Conservation (phyloP, 2,113 vertebrate genomes). For the Brevimyrus niger region DNA sequence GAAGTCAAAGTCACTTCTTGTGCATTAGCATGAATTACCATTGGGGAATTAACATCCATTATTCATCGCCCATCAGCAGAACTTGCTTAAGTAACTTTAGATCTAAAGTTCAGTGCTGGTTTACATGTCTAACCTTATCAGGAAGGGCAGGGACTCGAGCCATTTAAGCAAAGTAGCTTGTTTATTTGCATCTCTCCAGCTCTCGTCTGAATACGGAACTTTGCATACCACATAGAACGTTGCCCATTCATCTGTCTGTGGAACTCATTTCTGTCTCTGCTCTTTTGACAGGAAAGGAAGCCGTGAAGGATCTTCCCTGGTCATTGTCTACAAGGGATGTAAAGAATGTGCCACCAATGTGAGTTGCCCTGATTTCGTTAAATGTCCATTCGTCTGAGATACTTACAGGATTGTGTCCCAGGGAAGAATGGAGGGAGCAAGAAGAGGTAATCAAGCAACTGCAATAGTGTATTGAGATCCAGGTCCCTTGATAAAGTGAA, state of each 20-base stretch:
- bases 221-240: background rate
- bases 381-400: background rate
- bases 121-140: slow-evolving; percentile 2
- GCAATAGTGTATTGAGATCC: background rate
- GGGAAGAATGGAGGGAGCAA: background rate
- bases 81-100: background rate
- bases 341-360: slow-evolving; percentile 11
- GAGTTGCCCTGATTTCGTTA: slow-evolving; percentile 6
- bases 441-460: background rate
- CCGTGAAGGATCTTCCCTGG: background rate
- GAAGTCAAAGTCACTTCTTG: background rate
- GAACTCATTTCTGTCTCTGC: slow-evolving; percentile 5
- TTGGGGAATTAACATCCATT: slow-evolving; percentile 3
- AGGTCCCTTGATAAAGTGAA: background rate
- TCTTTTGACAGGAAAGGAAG: slow-evolving; percentile 13
- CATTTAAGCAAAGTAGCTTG: background rate
- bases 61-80: background rate
- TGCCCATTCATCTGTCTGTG: background rate
- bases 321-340: background rate
- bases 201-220: background rate
- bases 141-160: background rate
- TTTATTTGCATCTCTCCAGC: background rate
- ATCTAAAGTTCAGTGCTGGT: slow-evolving; percentile 2
- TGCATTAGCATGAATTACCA: slow-evolving; percentile 1
- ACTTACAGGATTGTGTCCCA: background rate